phyloP scores from a whole-genome alignment of 2,797 vertebrate genomes.

The Podargus strigoides region DNA sequence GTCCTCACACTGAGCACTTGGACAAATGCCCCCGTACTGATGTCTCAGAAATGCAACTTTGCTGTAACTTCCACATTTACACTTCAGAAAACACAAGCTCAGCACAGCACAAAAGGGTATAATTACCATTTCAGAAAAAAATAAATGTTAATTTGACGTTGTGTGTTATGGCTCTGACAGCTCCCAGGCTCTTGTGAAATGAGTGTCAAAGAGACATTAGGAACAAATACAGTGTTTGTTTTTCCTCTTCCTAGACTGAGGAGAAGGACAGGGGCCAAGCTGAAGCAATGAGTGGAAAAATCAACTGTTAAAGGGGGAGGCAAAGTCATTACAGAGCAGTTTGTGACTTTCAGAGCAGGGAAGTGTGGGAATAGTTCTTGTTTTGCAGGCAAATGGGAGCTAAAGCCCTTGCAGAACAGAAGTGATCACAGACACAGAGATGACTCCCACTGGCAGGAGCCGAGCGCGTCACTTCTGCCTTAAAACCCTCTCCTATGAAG shows the following conservation, averaged over 20 bases:
- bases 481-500: background rate
- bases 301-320: background rate
- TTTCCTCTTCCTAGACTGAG: background rate
- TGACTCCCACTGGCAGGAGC: background rate
- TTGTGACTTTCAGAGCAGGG: background rate
- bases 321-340: background rate
- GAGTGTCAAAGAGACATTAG: background rate
- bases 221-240: background rate
- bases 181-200: constrained; percentile 24
- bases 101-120: constrained; percentile 31
- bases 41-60: constrained; percentile 36
- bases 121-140: constrained; percentile 62
- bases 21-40: background rate
- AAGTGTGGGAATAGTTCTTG: background rate
- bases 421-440: background rate
- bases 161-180: constrained; percentile 52
- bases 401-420: background rate
- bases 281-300: background rate
- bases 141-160: constrained; percentile 34
- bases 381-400: background rate
- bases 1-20: background rate
- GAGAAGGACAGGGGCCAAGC: background rate
- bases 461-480: background rate
- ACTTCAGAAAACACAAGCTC: constrained; percentile 37
- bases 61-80: constrained; percentile 17